phyloP scores from a whole-genome alignment of 2,113 vertebrate species.

The Argyrosomus japonicus region DNA sequence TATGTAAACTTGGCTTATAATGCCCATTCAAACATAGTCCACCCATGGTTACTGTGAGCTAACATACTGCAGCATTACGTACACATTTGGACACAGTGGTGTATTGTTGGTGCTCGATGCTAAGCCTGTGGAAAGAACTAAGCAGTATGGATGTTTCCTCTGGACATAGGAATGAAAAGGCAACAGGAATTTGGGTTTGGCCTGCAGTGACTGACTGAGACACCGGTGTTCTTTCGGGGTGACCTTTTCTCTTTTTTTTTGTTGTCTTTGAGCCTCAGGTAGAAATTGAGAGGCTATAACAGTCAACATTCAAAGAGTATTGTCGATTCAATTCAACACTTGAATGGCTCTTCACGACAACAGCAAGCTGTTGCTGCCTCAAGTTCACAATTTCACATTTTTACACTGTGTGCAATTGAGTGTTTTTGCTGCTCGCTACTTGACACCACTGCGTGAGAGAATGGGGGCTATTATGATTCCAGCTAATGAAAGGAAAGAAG shows the following conservation, averaged over 20 bases:
- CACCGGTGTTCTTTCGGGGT: neutral
- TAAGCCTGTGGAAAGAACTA: constrained; percentile 35
- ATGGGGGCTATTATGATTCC: constrained; percentile 2
- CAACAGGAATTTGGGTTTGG: constrained; percentile 11
- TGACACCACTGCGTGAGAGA: constrained; percentile 2
- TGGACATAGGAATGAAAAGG: constrained; percentile 2
- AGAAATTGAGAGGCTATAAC: neutral
- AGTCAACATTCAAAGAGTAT: neutral
- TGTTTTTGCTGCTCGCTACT: constrained; percentile 3
- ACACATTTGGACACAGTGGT: constrained; percentile 20
- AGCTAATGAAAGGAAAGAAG: constrained; percentile 34
- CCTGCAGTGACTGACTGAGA: constrained; percentile 17
- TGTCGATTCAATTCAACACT: neutral
- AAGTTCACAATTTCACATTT: neutral
- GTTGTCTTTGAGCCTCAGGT: constrained; percentile 3
- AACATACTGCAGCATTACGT: constrained; percentile 9
- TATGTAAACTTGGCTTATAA: neutral
- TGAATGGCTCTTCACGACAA: neutral
- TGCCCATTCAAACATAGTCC: constrained; percentile 28
- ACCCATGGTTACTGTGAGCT: neutral
- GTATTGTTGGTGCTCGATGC: constrained; percentile 42
- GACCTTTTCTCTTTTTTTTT: constrained; percentile 19
- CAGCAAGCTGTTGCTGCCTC: neutral
- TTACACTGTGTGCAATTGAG: neutral
- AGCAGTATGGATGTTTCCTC: constrained; percentile 16